Evolutionary conservation across 2,888 invertebrate species (phyloP).

Genomic region (Macrophya annulata): DNA sequence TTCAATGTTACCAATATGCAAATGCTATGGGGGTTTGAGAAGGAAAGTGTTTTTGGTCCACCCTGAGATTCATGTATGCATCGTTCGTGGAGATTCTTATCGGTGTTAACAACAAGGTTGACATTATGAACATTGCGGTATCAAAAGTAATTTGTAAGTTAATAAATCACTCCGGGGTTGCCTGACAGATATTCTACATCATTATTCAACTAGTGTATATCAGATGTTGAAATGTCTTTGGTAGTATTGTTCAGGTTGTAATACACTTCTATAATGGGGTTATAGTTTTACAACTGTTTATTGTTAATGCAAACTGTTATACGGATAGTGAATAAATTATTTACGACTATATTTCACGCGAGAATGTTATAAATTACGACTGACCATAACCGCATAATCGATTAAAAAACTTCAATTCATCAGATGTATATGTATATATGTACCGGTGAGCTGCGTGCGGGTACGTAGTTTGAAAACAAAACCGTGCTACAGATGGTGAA

Average conservation of each 20-base stretch:
- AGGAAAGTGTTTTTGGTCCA: background rate
- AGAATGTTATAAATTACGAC: background rate
- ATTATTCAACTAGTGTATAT: constrained; percentile 6
- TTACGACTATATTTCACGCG: constrained; percentile 13
- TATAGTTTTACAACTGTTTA: background rate
- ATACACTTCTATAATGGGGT: background rate
- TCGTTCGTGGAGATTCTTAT: background rate
- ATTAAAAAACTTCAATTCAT: background rate
- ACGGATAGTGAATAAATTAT: background rate
- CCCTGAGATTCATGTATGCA: background rate
- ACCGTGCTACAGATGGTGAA: background rate
- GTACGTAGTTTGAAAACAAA: background rate
- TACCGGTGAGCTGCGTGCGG: background rate
- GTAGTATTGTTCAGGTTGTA: background rate
- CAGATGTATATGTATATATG: background rate
- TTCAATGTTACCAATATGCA: background rate
- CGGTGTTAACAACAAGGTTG: background rate
- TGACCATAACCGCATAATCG: background rate
- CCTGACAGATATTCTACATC: constrained; percentile 32
- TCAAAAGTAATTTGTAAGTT: constrained; percentile 9
- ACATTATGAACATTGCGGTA: background rate
- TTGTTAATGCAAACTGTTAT: background rate
- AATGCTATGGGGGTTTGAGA: background rate
- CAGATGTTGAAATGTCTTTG: background rate
- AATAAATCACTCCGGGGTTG: background rate